These are phyloP conservation scores for Cheilosia grossa DNA, from an alignment of 2,888 invertebrate genomes.

Conservation along the genomic window DNA sequence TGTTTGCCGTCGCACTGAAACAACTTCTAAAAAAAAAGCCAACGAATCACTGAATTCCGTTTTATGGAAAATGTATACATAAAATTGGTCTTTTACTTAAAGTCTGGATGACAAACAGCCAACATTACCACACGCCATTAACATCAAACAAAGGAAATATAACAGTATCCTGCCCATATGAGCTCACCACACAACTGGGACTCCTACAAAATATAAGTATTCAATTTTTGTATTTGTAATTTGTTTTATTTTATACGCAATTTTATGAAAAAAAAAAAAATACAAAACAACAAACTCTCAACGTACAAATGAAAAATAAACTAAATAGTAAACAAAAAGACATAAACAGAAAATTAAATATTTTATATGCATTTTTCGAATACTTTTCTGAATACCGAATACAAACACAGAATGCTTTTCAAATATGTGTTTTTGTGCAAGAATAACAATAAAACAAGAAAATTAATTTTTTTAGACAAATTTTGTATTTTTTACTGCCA, in stretches of 20 bases:
- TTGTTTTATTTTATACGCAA: constrained; percentile 34
- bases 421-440: constrained; percentile 34
- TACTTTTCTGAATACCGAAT: constrained; percentile 45
- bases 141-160: constrained; percentile 27
- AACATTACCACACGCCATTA: constrained; percentile 6
- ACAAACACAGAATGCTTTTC: constrained; percentile 52
- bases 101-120: constrained; percentile 17
- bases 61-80: constrained; percentile 31
- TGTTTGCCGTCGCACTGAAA: neutral
- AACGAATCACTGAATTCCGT: constrained; percentile 43
- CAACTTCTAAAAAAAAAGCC: constrained; percentile 10
- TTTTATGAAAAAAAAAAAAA: constrained; percentile 40
- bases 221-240: constrained; percentile 52
- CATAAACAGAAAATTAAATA: constrained; percentile 47
- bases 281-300: constrained; percentile 63
- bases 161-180: constrained; percentile 68
- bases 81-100: neutral
- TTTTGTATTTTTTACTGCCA: constrained; percentile 70
- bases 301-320: constrained; percentile 73
- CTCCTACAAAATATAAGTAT: constrained; percentile 66
- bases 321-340: constrained; percentile 47
- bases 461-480: constrained; percentile 64
- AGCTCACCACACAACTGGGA: constrained; percentile 65
- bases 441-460: constrained; percentile 20
- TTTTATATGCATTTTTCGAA: constrained; percentile 67